These are phyloP conservation scores for Falco concolor DNA, from an alignment of 2,797 vertebrate genomes.

Conservation along the genomic window DNA sequence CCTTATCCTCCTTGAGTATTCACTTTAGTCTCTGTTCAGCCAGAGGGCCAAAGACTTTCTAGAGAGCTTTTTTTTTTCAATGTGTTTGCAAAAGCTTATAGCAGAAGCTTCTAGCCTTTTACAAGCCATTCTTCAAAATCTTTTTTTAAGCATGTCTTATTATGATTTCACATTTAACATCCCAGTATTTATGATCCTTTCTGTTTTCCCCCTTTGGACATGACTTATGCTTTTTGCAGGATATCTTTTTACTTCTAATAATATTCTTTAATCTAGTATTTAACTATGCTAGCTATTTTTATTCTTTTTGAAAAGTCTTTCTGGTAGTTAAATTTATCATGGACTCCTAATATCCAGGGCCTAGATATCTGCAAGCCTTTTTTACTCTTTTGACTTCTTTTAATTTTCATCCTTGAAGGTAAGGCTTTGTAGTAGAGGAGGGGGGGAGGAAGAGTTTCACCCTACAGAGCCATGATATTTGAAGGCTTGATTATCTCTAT, in stretches of 20 bases:
- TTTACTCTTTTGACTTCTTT: not conserved
- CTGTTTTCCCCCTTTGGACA: constrained; percentile 1
- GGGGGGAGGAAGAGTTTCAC: not conserved
- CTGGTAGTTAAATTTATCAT: constrained; percentile 26
- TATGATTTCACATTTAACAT: constrained; percentile 7
- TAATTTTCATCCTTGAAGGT: not conserved
- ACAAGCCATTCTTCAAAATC: not conserved
- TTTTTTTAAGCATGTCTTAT: not conserved
- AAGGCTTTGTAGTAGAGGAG: not conserved
- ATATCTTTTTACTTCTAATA: constrained; percentile 18
- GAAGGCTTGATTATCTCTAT: not conserved
- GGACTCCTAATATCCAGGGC: not conserved
- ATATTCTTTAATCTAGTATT: constrained; percentile 26
- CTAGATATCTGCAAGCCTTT: not conserved
- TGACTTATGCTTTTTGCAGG: not conserved
- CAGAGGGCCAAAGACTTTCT: not conserved
- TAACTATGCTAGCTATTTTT: constrained; percentile 18
- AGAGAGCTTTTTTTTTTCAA: not conserved
- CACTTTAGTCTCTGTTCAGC: not conserved
- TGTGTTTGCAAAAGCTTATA: not conserved
- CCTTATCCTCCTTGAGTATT: not conserved
- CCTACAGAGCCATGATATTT: not conserved
- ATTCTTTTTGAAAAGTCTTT: constrained; percentile 14
- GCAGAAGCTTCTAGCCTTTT: not conserved
- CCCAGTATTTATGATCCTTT: not conserved